Base-by-base conservation (phyloP, 2,888 invertebrate species). In the Eupithecia inturbata region DNA sequence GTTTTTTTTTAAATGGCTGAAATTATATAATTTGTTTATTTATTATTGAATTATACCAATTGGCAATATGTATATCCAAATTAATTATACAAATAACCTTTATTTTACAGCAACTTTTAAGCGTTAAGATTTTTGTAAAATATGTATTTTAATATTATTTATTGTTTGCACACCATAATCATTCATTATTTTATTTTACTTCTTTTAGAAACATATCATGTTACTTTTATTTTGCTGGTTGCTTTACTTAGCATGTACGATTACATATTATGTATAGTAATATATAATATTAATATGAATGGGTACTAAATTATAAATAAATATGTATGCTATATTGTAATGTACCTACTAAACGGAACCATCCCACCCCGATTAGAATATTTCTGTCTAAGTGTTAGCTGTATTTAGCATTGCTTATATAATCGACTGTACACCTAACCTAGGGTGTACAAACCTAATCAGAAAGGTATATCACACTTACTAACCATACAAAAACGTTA, bases 101-200 rank as follows among this genome's bases (percentile, higher is more conserved):
- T 76, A 73, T 73, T 76, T 76, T 73, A 70, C 76, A 76, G 76
- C 69, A 63, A 72, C 63, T 31, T 62, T 26, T 70, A 73, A 49
- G 36, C 22, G 26, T 68, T 68, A 73, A 69, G 67, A 63, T 66
- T 76, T 80, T 82, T 82, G 80, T 84, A 84, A 76, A 75, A 71
- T 78, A 68, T 80, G 5, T 75, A 71, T 76, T 82, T 80, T 81
- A 81, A 72, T 79, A 81, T 89, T 90, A 88, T 88, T 77, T 91
- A 91, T 93, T 85, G 89, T 92, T 93, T 93, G 93, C 93, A 90
- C 91, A 85, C 83, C 92, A 90, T 88, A 68, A 80, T 85, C 91
- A 89, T 89, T 81, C 89, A 90, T 91, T 82, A 68, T 67, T 80
- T 77, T 79, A 73, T 74, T 74, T 73, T 79, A 77, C 78, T 78